Evolutionary conservation across 1,140 invertebrate genomes (phyloP).

Genomic region (Linepithema humile): DNA sequence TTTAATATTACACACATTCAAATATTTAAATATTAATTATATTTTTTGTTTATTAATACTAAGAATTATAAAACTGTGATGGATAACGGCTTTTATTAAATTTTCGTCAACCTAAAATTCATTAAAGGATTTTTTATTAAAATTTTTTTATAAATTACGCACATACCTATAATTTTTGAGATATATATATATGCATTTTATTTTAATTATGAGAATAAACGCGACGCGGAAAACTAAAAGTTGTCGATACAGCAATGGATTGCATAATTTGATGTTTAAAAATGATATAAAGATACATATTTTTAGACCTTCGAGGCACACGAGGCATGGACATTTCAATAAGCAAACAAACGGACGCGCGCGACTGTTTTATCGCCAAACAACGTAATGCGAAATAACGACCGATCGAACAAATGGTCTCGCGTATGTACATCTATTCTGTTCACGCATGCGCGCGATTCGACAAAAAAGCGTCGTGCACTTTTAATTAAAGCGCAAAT

Average conservation of each 20-base stretch:
- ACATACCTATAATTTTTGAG: too few relatives aligned
- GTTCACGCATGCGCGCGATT: neutral
- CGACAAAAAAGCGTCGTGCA: neutral
- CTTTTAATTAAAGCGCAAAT: constrained; percentile 54
- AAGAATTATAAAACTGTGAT: neutral
- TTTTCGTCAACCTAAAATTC: neutral
- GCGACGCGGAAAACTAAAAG: neutral
- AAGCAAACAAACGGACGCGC: neutral
- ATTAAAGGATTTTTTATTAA: constrained; percentile 1
- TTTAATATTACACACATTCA: constrained; percentile 16
- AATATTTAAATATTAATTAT: too few relatives aligned
- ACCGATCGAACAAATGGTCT: constrained; percentile 7
- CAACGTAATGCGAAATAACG: constrained; percentile 33
- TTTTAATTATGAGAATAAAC: neutral
- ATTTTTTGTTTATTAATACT: neutral
- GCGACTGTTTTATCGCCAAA: constrained; percentile 28
- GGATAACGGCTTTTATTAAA: neutral
- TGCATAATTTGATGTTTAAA: neutral
- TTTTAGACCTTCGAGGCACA: neutral
- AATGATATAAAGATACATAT: neutral
- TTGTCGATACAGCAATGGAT: neutral
- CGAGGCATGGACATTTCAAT: constrained; percentile 19
- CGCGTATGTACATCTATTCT: constrained; percentile 2
- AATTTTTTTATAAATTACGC: neutral
- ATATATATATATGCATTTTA: neutral